phyloP scores from a whole-genome alignment of 2,797 vertebrate genomes.

The Taenioides sp. region DNA sequence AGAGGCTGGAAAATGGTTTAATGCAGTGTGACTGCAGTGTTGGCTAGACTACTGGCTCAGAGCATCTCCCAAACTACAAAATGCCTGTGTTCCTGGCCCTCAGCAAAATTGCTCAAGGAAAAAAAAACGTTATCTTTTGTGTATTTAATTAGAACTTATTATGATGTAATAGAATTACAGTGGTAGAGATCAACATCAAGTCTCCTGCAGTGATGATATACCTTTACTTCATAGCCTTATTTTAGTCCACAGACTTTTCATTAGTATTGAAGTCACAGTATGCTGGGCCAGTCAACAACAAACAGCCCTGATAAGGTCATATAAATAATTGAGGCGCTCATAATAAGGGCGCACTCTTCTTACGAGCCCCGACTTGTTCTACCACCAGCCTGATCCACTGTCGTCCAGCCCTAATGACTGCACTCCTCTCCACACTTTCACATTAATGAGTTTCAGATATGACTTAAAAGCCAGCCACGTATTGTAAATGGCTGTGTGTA shows the following conservation, averaged over 20 bases:
- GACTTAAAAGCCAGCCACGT: constrained; percentile 18
- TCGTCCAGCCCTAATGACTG: constrained; percentile 42
- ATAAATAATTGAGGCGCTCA: constrained; percentile 57
- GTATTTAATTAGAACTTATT: background rate
- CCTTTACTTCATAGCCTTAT: constrained; percentile 11
- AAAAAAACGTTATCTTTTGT: background rate
- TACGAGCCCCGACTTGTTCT: constrained; percentile 47
- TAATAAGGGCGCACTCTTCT: constrained; percentile 57
- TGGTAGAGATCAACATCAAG: background rate
- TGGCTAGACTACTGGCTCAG: background rate
- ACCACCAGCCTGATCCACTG: constrained; percentile 36
- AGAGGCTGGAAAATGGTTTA: background rate
- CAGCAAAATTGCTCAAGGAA: background rate
- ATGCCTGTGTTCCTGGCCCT: background rate
- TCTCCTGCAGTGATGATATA: background rate
- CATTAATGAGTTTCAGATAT: constrained; percentile 31
- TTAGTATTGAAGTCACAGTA: constrained; percentile 58
- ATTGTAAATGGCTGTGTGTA: constrained; percentile 19
- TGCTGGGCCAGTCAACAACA: constrained; percentile 48
- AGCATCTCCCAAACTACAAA: background rate
- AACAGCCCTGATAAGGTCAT: constrained; percentile 67
- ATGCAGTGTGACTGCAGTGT: background rate
- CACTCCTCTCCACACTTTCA: constrained; percentile 15
- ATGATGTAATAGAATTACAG: background rate
- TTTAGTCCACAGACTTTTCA: constrained; percentile 35